Evolutionary conservation across 2,888 invertebrate species (phyloP).

Genomic region (Ornithoptera alexandrae): DNA sequence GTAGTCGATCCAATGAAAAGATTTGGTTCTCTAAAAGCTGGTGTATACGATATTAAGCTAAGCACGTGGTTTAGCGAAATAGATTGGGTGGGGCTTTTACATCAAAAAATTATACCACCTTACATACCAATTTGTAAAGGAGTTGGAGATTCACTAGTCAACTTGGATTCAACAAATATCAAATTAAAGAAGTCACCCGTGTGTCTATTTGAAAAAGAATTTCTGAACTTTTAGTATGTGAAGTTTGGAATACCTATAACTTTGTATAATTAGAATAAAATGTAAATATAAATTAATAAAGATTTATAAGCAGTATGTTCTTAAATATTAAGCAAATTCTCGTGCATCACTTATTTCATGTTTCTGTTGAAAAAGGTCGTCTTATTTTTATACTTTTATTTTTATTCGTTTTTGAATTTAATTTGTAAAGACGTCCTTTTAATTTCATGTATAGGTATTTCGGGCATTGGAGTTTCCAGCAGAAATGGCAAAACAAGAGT

Average conservation of each 20-base stretch:
- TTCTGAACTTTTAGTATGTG: slow-evolving; percentile 80
- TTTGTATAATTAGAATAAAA: slow-evolving; percentile 3
- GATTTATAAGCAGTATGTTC: slow-evolving; percentile 4
- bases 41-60: slow-evolving; percentile 92
- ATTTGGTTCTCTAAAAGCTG: slow-evolving; percentile 92
- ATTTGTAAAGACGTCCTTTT: not conserved
- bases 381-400: not conserved
- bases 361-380: not conserved
- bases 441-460: slow-evolving; percentile 81
- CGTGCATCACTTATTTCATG: not conserved
- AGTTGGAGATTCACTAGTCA: slow-evolving; percentile 83
- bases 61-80: slow-evolving; percentile 92
- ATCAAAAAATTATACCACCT: slow-evolving; percentile 83
- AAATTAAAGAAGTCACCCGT: slow-evolving; percentile 65
- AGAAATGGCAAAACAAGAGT: slow-evolving; percentile 84
- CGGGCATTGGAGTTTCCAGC: slow-evolving; percentile 88
- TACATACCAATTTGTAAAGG: slow-evolving; percentile 77
- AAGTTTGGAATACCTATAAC: not conserved
- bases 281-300: slow-evolving; percentile 24
- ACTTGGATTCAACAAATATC: slow-evolving; percentile 79
- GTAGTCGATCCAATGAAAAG: slow-evolving; percentile 80
- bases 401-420: not conserved
- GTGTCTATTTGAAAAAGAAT: slow-evolving; percentile 82
- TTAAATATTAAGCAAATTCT: slow-evolving; percentile 4
- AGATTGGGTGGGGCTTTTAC: slow-evolving; percentile 90